phyloP scores from a whole-genome alignment of 2,888 invertebrate species.

The Antitype chi region DNA sequence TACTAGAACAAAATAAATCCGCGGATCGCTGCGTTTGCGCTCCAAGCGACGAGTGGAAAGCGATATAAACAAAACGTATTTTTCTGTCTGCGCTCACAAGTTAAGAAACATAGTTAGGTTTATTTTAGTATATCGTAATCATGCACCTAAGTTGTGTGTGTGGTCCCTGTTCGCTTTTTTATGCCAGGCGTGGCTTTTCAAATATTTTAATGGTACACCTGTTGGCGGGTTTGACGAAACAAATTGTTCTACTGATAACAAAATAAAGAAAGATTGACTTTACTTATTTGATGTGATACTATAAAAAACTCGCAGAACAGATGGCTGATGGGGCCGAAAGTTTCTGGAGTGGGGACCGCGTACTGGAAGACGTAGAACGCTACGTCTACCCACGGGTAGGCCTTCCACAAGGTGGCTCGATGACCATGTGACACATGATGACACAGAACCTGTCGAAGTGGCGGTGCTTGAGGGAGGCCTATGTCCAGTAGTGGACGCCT shows the following conservation, averaged over 20 bases:
- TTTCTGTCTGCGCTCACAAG: background rate
- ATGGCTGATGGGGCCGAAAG: too few species aligned
- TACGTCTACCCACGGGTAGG: too few species aligned
- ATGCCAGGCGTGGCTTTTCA: background rate
- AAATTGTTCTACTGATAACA: background rate
- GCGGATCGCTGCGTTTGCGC: slow-evolving; percentile 51
- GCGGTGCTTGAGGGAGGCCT: too few species aligned
- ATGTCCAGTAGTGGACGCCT: too few species aligned
- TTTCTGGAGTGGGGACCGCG: too few species aligned
- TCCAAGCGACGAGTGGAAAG: slow-evolving; percentile 16
- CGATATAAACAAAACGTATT: background rate
- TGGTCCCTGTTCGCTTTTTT: background rate
- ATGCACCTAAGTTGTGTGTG: background rate
- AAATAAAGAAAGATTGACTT: background rate
- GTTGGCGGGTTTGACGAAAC: background rate
- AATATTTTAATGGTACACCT: background rate
- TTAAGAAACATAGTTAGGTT: background rate
- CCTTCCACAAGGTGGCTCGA: too few species aligned
- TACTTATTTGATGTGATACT: background rate
- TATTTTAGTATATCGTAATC: background rate
- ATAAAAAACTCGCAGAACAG: background rate
- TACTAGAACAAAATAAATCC: slow-evolving; percentile 75
- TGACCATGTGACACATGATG: too few species aligned
- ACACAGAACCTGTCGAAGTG: too few species aligned
- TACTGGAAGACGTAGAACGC: too few species aligned